A percentile compares a stretch with the other conserved stretches of the same genome.
phyloP scores from a whole-genome alignment of 2,113 vertebrate genomes.

The Empidonax traillii region DNA sequence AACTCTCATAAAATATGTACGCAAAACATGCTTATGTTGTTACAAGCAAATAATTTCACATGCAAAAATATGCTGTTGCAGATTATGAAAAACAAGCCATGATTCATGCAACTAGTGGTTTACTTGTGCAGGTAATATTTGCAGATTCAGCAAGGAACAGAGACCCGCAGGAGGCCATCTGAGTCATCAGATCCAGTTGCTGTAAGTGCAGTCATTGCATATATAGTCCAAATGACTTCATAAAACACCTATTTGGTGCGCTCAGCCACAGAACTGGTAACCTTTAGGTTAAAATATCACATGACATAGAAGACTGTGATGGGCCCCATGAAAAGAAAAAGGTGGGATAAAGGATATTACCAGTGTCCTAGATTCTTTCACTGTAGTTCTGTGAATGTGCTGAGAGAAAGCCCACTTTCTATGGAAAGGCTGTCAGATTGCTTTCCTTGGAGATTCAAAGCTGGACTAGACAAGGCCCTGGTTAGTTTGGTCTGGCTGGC shows the following conservation, averaged over 20 bases:
- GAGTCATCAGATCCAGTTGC: not conserved
- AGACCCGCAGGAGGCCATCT: not conserved
- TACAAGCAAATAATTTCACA: slow-evolving; percentile 43
- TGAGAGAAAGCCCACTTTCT: not conserved
- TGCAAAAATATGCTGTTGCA: slow-evolving; percentile 45
- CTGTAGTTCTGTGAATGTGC: not conserved
- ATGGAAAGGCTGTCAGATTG: not conserved
- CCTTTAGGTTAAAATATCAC: not conserved
- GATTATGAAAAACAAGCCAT: slow-evolving; percentile 28
- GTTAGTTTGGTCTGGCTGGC: not conserved
- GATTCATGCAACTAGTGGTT: not conserved
- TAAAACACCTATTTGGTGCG: not conserved
- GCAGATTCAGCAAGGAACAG: not conserved
- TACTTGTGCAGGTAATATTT: not conserved
- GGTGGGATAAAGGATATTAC: not conserved
- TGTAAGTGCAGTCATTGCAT: not conserved
- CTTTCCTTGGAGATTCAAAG: not conserved
- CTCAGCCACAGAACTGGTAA: not conserved
- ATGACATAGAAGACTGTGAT: not conserved
- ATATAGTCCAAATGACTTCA: not conserved
- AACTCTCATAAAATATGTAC: slow-evolving; percentile 33
- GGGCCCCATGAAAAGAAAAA: not conserved
- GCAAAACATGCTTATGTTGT: slow-evolving; percentile 34
- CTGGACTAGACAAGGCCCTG: not conserved
- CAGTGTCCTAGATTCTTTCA: not conserved